These are phyloP conservation scores for Euplagia quadripunctaria DNA, from an alignment of 2,888 invertebrate species.

Conservation along the genomic window DNA sequence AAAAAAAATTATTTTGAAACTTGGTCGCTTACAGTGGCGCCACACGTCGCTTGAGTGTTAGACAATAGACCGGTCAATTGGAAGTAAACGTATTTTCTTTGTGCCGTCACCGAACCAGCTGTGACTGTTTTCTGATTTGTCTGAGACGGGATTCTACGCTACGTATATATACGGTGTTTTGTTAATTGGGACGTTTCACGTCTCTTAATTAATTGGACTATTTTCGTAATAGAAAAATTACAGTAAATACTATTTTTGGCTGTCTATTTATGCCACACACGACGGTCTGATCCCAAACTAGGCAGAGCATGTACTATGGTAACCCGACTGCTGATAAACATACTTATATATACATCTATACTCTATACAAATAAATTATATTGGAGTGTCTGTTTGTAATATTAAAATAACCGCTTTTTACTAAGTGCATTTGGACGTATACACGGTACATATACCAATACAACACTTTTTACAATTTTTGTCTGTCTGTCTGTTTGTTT, in stretches of 20 bases:
- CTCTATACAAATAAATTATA: too few relatives aligned
- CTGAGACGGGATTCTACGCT: constrained; percentile 28
- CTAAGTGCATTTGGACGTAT: too few relatives aligned
- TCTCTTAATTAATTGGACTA: not conserved
- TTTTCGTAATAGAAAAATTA: not conserved
- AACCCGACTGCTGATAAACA: too few relatives aligned
- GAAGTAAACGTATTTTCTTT: constrained; percentile 44
- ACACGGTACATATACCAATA: too few relatives aligned
- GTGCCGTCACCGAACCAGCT: constrained; percentile 21
- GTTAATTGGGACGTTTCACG: constrained; percentile 7
- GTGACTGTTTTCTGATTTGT: constrained; percentile 26
- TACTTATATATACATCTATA: too few relatives aligned
- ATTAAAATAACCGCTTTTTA: too few relatives aligned
- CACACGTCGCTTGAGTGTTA: constrained; percentile 17
- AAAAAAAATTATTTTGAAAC: not conserved
- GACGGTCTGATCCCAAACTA: too few relatives aligned
- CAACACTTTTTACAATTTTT: too few relatives aligned
- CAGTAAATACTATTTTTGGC: not conserved
- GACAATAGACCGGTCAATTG: constrained; percentile 48
- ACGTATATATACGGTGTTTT: constrained; percentile 27
- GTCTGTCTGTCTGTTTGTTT: too few relatives aligned
- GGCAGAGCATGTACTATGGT: too few relatives aligned
- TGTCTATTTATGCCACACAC: too few relatives aligned
- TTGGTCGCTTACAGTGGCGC: constrained; percentile 12
- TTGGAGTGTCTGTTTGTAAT: too few relatives aligned